A percentile compares a stretch with the other conserved stretches of the same genome.
Evolutionary conservation across 2,113 vertebrate genomes (phyloP).

Genomic region (Accipiter cooperii): DNA sequence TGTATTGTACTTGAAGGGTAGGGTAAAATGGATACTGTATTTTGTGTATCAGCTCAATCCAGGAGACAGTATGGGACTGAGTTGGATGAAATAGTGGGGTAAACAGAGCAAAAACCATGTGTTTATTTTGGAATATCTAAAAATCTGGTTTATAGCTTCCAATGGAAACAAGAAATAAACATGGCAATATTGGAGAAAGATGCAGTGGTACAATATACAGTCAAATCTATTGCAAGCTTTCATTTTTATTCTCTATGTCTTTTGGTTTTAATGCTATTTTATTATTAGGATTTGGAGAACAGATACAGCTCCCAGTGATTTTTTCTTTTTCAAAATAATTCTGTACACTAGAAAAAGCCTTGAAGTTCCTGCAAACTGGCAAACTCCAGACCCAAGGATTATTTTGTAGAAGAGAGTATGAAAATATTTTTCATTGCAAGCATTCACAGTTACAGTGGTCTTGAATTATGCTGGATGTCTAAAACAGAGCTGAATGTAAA

Average conservation of each 20-base stretch:
- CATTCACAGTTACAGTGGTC: slow-evolving; percentile 12
- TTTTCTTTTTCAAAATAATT: neutral
- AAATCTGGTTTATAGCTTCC: neutral
- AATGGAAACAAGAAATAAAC: neutral
- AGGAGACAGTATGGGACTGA: neutral
- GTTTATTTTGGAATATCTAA: neutral
- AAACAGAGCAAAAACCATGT: neutral
- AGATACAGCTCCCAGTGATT: neutral
- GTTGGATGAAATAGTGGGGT: neutral
- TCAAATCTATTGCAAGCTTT: neutral
- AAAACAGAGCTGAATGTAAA: neutral
- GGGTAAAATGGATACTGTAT: neutral
- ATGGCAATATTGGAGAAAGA: neutral
- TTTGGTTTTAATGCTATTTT: neutral
- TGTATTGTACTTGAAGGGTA: neutral
- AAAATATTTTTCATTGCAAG: slow-evolving; percentile 47
- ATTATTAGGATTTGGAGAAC: neutral
- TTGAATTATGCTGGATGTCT: neutral
- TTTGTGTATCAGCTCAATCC: neutral
- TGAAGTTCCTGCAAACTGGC: slow-evolving; percentile 23
- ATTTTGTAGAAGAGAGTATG: neutral
- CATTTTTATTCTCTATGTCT: neutral
- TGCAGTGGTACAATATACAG: neutral
- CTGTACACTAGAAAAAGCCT: slow-evolving; percentile 18
- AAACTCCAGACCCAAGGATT: neutral